These are phyloP conservation scores for Penaeus indicus DNA, from an alignment of 1,140 invertebrate species.

Conservation along the genomic window DNA sequence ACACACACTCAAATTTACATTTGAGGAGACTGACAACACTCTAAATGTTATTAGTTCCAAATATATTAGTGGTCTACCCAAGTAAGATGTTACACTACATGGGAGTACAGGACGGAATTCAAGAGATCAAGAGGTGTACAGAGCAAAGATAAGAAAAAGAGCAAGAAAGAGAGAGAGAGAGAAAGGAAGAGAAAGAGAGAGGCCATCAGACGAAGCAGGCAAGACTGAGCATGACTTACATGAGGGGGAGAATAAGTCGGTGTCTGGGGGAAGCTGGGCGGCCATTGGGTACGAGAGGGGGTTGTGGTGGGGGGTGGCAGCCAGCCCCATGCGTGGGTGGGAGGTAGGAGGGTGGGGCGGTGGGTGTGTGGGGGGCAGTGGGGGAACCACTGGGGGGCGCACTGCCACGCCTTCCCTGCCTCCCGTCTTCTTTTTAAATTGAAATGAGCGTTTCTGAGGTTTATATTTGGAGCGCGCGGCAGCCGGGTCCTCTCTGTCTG, in stretches of 20 bases:
- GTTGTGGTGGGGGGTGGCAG: conserved; percentile 61
- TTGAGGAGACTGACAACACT: not conserved
- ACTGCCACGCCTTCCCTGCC: conserved; percentile 66
- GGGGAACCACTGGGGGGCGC: conserved; percentile 57
- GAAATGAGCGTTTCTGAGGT: conserved; percentile 60
- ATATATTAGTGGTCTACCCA: not conserved
- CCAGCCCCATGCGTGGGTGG: conserved; percentile 62
- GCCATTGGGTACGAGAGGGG: conserved; percentile 62
- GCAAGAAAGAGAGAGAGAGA: not conserved
- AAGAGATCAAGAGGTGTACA: not conserved
- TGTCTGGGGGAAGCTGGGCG: conserved; percentile 64
- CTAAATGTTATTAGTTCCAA: not conserved
- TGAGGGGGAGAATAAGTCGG: conserved; percentile 65
- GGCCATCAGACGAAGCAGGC: conserved; percentile 54
- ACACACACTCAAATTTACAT: conserved; percentile 2
- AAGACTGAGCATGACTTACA: conserved; percentile 63
- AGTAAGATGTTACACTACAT: not conserved
- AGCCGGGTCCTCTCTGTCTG: conserved; percentile 59
- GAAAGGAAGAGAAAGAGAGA: conserved; percentile 24
- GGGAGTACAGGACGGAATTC: not conserved
- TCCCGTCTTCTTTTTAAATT: conserved; percentile 63
- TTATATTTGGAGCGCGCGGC: conserved; percentile 60
- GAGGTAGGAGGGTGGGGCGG: conserved; percentile 60
- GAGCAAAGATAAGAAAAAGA: not conserved
- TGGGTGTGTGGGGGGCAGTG: conserved; percentile 58